Percentiles rank a stretch among this genome's conserved stretches.
These are phyloP conservation scores for Acromyrmex charruanus DNA, from an alignment of 1,140 invertebrate genomes.

Conservation along the genomic window DNA sequence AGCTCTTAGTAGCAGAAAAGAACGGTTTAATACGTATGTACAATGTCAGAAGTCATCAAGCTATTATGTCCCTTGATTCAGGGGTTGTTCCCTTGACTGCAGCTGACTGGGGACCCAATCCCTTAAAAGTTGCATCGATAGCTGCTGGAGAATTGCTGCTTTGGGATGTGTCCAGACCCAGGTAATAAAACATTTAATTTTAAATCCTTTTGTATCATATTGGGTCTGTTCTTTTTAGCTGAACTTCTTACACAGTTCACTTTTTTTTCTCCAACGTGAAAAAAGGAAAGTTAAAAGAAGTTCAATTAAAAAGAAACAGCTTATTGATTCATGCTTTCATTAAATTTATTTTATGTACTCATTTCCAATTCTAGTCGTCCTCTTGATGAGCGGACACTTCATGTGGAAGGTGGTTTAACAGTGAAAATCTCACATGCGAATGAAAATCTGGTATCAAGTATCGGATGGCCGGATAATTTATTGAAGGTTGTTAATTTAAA, in stretches of 20 bases:
- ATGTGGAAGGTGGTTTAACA: constrained; percentile 88
- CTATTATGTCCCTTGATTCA: constrained; percentile 91
- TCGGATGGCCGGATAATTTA: constrained; percentile 88
- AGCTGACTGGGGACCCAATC: constrained; percentile 91
- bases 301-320: no score
- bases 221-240: neutral
- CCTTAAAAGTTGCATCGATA: constrained; percentile 88
- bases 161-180: constrained; percentile 89
- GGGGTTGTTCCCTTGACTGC: constrained; percentile 88
- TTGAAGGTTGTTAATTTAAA: constrained; percentile 89
- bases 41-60: constrained; percentile 90
- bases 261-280: no score
- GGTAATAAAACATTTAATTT: constrained; percentile 79
- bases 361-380: constrained; percentile 85
- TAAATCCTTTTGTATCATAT: neutral
- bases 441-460: constrained; percentile 88
- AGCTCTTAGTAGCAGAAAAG: constrained; percentile 92
- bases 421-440: constrained; percentile 87
- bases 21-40: constrained; percentile 91
- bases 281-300: no score
- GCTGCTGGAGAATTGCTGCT: constrained; percentile 89
- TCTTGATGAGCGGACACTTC: constrained; percentile 86
- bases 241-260: no score
- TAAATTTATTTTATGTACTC: constrained; percentile 60
- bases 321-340: neutral